Conservation (phyloP, 2,113 vertebrate genomes). For the Ailurus styani region DNA sequence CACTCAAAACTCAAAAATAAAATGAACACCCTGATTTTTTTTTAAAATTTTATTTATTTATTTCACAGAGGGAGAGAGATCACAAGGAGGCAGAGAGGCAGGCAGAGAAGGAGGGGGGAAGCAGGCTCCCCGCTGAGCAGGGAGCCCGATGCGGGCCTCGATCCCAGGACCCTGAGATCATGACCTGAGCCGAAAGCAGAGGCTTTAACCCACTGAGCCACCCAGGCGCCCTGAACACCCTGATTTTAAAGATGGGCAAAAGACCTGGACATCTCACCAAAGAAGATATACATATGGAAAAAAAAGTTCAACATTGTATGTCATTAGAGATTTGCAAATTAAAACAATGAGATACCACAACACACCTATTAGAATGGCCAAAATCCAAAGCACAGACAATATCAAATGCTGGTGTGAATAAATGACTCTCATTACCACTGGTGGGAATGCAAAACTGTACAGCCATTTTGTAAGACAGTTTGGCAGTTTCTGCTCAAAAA, state of each 20-base stretch:
- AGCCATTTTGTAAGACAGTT: not conserved
- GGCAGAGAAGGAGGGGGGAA: no score
- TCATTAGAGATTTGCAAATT: not conserved
- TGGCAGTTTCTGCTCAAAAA: not conserved
- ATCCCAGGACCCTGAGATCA: no score
- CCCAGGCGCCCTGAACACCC: no score
- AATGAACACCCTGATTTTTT: not conserved
- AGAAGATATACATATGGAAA: not conserved
- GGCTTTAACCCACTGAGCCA: no score
- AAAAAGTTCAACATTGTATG: not conserved
- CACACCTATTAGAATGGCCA: not conserved
- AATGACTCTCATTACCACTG: not conserved
- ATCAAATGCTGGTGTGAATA: not conserved
- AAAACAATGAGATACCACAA: not conserved
- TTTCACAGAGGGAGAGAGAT: no score
- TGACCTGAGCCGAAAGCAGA: no score
- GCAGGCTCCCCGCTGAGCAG: no score
- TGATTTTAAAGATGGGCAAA: not conserved
- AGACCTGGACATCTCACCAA: not conserved
- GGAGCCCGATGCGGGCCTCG: no score
- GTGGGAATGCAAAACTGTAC: not conserved
- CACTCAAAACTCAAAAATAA: not conserved
- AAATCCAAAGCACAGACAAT: not conserved
- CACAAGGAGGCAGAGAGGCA: no score
- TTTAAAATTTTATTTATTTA: no score